These are phyloP conservation scores for Gymnopithys bicolor DNA, from an alignment of 2,797 vertebrate species.

Conservation along the genomic window DNA sequence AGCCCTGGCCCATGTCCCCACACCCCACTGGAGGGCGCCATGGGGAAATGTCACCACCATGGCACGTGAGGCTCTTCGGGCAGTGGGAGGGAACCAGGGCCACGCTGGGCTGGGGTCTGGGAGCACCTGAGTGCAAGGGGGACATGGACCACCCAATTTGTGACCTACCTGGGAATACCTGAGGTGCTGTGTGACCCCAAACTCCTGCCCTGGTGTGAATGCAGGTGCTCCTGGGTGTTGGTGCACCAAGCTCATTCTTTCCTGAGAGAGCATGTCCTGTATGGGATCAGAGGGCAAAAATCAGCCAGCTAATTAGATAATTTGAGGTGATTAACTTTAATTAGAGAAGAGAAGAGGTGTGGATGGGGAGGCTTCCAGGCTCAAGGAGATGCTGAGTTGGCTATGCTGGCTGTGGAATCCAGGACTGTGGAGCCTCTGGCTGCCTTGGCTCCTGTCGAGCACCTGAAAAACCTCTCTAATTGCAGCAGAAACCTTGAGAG, in stretches of 20 bases:
- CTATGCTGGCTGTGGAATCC: background rate
- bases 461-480: background rate
- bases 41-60: background rate
- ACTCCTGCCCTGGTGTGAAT: rapidly evolving
- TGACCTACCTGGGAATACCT: background rate
- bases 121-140: background rate
- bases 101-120: background rate
- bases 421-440: background rate
- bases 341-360: background rate
- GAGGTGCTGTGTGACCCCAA: background rate
- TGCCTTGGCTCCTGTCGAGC: rapidly evolving
- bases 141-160: rapidly evolving
- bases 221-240: background rate
- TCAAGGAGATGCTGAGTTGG: background rate
- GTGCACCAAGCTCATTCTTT: rapidly evolving
- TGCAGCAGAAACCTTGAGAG: constrained; percentile 5
- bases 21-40: rapidly evolving
- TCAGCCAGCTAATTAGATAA: background rate
- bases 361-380: background rate
- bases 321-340: background rate
- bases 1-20: rapidly evolving
- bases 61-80: background rate
- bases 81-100: background rate
- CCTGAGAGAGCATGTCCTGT: rapidly evolving
- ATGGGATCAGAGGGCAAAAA: background rate